A percentile compares a stretch with the other conserved stretches of the same genome.
Conservation (phyloP, 2,113 vertebrate species). For the Ondatra zibethicus region DNA sequence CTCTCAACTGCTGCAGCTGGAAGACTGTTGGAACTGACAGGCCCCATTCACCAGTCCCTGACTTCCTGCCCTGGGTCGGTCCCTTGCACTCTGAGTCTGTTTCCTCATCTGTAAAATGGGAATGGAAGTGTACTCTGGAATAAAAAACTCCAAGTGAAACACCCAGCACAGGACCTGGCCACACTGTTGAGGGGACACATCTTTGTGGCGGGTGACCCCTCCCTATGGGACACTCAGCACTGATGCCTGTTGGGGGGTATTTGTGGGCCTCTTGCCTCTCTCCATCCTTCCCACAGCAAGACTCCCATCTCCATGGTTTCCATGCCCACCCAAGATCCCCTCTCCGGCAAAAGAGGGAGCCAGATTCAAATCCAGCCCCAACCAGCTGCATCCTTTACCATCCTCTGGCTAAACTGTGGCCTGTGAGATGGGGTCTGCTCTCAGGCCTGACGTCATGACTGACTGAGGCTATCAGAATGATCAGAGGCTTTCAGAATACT, state of each 20-base stretch:
- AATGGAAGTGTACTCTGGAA: background rate
- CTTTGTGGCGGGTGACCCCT: background rate
- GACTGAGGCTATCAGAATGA: background rate
- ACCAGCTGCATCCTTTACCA: background rate
- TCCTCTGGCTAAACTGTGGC: background rate
- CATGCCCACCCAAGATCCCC: background rate
- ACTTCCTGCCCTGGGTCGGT: background rate
- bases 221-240: background rate
- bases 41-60: background rate
- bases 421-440: background rate
- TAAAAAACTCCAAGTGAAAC: background rate
- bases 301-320: background rate
- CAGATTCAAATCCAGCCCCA: background rate
- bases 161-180: background rate
- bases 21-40: background rate
- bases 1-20: background rate
- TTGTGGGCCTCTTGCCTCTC: background rate
- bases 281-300: background rate
- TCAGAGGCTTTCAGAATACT: too few species aligned
- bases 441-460: background rate
- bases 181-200: background rate
- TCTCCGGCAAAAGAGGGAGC: background rate
- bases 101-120: slow-evolving; percentile 40
- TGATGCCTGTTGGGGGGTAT: background rate
- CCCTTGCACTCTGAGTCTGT: background rate